Percentiles rank a stretch among this genome's conserved stretches.
These are phyloP conservation scores for Atractosteus spatula DNA, from an alignment of 2,113 vertebrate species.

Conservation along the genomic window DNA sequence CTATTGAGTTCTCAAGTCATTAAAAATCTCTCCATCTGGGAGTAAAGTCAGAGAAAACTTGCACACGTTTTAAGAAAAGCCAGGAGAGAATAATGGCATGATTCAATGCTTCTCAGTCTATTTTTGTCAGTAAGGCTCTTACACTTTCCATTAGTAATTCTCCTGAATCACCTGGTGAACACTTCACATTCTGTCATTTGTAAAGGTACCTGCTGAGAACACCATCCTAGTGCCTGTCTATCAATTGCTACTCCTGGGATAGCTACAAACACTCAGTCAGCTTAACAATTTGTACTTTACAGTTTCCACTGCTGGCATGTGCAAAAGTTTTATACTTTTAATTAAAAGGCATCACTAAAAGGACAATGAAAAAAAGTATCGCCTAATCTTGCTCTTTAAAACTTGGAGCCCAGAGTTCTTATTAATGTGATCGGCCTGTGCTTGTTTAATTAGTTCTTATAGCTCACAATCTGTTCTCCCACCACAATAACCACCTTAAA, in stretches of 20 bases:
- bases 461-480: conserved; percentile 49
- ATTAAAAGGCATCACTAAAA: conserved; percentile 9
- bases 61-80: neutral
- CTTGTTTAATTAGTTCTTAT: conserved; percentile 67
- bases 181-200: neutral
- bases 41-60: neutral
- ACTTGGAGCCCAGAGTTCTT: conserved; percentile 37
- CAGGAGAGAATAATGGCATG: neutral
- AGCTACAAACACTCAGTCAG: neutral
- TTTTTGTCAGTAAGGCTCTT: neutral
- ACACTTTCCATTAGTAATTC: conserved; percentile 4
- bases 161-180: neutral
- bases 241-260: neutral
- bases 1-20: no score
- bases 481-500: conserved; percentile 50
- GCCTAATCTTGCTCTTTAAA: neutral
- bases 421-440: conserved; percentile 58
- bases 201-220: conserved; percentile 1
- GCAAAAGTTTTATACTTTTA: conserved; percentile 12
- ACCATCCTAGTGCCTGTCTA: neutral
- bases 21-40: no score
- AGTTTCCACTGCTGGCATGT: neutral
- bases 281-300: neutral
- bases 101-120: neutral
- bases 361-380: neutral